Base-by-base conservation (phyloP, 1,140 invertebrate genomes). In the Wiebesia pumilae region DNA sequence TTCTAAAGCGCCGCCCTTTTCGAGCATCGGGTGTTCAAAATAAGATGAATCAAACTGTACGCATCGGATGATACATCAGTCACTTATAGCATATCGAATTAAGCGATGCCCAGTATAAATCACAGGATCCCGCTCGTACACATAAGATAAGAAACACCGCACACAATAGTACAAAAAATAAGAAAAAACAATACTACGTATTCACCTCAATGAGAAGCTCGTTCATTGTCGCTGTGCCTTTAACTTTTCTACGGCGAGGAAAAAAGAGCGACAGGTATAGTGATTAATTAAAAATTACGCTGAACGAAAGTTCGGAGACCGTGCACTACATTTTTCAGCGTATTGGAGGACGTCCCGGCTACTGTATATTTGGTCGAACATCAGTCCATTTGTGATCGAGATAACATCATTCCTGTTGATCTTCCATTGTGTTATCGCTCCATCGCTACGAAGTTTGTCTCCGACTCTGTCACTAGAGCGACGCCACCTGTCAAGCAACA, bases 171-270 rank as follows among this genome's bases (percentile, higher is more conserved):
- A 21, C 0, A 10, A 51, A 77, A 77, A 47, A 77, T 9, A 47
- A 47, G 24, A n/a, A 80, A 80, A 40, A 80, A 80, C 1, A 79
- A 58, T 54, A 10, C 54, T 81, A 65, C 54, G 62, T 81, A 81
- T 65, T 65, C 80, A 81, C 58, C 80, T 81, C 80, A 30, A 40
- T 43, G 62, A 43, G 80, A 67, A 81, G 80, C 80, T 69, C 38
- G 58, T 81, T 67, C 79, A 40, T 81, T 3, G 24, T 67, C 24
- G 21, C 54, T 33, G 73, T n/a, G 47, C 14, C 30, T 43, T 47
- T 54, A 54, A 35, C 77, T 35, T 51, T 30, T 47, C 47, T 14
- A 38, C 0, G 10, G 21, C 35, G 38, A 38, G 71, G 19, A 40
- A 75, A 43, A 75, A 78, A 30, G 77, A 51, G 40, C 40, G 73